These are phyloP conservation scores for Lerema accius DNA, from an alignment of 1,140 invertebrate species.

Conservation along the genomic window DNA sequence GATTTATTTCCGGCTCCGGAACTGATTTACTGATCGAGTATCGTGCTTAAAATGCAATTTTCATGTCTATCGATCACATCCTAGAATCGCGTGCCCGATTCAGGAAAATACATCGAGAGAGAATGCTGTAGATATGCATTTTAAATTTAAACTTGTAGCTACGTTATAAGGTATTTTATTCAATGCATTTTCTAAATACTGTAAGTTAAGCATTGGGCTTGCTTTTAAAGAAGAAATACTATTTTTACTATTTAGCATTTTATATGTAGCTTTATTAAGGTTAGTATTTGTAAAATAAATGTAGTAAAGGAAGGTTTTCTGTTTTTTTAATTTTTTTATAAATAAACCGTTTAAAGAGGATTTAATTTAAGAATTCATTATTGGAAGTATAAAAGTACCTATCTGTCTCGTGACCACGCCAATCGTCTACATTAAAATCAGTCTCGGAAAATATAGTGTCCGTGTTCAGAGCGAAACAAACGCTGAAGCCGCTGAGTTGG, in stretches of 20 bases:
- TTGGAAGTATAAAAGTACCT: too few species aligned
- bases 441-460: conserved; percentile 4
- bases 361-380: too few species aligned
- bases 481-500: conserved; percentile 58
- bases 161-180: too few species aligned
- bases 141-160: too few species aligned
- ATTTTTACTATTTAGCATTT: too few species aligned
- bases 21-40: background rate
- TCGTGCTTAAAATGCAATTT: conserved; percentile 28
- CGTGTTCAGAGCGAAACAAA: conserved; percentile 34
- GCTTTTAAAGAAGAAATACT: too few species aligned
- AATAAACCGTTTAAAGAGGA: background rate
- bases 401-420: background rate
- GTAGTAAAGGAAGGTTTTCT: too few species aligned
- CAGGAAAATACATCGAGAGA: conserved; percentile 4
- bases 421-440: background rate
- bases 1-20: background rate
- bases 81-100: conserved; percentile 23
- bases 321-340: too few species aligned
- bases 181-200: too few species aligned
- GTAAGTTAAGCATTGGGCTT: too few species aligned
- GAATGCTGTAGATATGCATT: background rate
- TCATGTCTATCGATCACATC: conserved; percentile 27
- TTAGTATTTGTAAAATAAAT: too few species aligned
- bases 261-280: too few species aligned